Evolutionary conservation across 2,797 vertebrate genomes (phyloP).

Genomic region (Delichon dasypus): DNA sequence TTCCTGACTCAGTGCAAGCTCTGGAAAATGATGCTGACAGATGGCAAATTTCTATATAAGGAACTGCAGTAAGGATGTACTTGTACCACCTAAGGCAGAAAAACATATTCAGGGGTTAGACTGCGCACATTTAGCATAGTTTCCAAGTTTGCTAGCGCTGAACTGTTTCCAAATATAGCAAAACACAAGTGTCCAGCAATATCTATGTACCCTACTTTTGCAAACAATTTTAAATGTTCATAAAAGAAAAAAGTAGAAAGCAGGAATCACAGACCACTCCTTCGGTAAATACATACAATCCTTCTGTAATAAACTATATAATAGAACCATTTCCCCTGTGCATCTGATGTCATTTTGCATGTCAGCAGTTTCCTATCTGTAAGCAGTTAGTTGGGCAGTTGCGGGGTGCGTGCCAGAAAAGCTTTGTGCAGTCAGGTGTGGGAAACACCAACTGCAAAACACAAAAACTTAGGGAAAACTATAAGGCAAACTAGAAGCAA

Average conservation of each 20-base stretch:
- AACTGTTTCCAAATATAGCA: slow-evolving; percentile 3
- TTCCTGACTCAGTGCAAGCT: not conserved
- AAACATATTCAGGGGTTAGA: not conserved
- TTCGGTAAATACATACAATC: not conserved
- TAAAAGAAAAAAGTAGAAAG: not conserved
- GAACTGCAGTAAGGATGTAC: not conserved
- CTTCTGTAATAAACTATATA: not conserved
- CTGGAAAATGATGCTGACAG: not conserved
- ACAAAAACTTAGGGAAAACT: not conserved
- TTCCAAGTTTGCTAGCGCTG: not conserved
- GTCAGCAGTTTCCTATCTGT: not conserved
- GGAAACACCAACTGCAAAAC: not conserved
- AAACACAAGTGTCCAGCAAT: not conserved
- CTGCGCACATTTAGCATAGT: not conserved
- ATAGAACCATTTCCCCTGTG: not conserved
- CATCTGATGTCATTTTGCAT: not conserved
- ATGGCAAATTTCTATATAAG: not conserved
- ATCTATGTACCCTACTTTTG: not conserved
- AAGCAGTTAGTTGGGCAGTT: not conserved
- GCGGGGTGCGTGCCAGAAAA: not conserved
- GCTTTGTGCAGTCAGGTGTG: not conserved
- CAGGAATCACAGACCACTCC: not conserved
- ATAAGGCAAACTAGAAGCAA: not conserved
- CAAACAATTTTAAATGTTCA: not conserved
- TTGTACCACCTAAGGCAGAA: not conserved